Base-by-base conservation (phyloP, 53 echinoderm and acorn worm species). In the Temnopleurus reevesii region DNA sequence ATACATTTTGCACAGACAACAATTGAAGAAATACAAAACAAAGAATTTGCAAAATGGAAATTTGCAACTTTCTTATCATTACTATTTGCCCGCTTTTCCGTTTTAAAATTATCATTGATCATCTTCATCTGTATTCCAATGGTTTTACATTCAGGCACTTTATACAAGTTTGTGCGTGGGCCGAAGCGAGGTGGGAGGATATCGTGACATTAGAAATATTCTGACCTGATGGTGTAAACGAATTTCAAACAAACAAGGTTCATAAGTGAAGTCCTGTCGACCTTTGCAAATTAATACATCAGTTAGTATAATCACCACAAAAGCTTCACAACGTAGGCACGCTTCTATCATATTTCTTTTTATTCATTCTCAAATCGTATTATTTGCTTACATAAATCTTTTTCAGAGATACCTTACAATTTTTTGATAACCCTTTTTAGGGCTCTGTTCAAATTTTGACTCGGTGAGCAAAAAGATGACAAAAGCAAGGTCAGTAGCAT, bases 311-410 rank as follows among this genome's bases (percentile, higher is more conserved):
- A 31, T n/a, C 15, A 25, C 34, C 5, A 71, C 41, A 36, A 71
- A 8, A 41, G n/a, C 71, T 38, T 8, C 21, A 21, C 21, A 7
- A 71, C 71, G 8, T 23, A 18, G 71, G 71, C 71, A 71, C 71
- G 71, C 71, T 71, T 41, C 71, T 43, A 31, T 63, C 63, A 36
- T n/a, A 12, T 71, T 38, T 41, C 17, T 5, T 9, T 71, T 18
- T 34, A 63, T 71, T 38, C 71, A 8, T 21, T 8, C 8, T 41
- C 21, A 36, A 71, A 18, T 41, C 41, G 12, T 41, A 71, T 71
- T 71, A 38, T 71, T 71, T 71, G 41, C 41, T 38, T 71, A 71
- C 71, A 71, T 71, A 38, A 38, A 71, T 71, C 71, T 71, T 71
- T 71, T 71, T 71, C 36, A 71, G 13, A 38, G 38, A 71, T 71